phyloP scores from a whole-genome alignment of 2,888 invertebrate species.

The Sympetrum striolatum region DNA sequence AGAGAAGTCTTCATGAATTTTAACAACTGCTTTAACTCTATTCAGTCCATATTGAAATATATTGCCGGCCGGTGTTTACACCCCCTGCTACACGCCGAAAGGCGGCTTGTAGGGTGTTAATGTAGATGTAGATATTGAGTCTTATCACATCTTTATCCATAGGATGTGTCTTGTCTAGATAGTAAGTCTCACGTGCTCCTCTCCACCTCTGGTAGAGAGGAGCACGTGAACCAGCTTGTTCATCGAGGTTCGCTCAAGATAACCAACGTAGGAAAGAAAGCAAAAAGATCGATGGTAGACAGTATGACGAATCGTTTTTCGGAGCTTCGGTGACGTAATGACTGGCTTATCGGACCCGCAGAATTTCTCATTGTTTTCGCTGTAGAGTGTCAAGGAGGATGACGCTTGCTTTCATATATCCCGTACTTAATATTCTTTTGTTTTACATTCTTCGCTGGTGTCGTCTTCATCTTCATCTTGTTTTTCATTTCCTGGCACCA shows the following conservation, averaged over 20 bases:
- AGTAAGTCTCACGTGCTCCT: neutral
- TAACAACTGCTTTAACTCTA: too few relatives aligned
- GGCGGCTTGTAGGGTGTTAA: too few relatives aligned
- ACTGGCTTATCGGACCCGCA: constrained; percentile 22
- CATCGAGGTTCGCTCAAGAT: neutral
- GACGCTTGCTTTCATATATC: constrained; percentile 21
- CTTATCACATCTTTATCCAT: neutral
- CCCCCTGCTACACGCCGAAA: too few relatives aligned
- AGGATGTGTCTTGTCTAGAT: neutral
- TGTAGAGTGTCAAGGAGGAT: neutral
- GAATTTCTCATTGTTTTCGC: constrained; percentile 30
- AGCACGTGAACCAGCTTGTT: neutral
- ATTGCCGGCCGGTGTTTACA: too few relatives aligned
- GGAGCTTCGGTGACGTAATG: neutral
- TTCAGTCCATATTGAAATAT: too few relatives aligned
- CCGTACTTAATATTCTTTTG: neutral
- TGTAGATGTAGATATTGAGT: too few relatives aligned
- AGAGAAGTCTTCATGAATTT: too few relatives aligned
- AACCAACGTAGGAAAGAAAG: neutral
- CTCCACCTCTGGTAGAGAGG: neutral
- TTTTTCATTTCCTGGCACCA: too few relatives aligned
- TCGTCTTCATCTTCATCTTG: neutral
- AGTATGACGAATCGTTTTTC: constrained; percentile 30
- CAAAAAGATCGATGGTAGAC: neutral
- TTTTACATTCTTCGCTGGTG: constrained; percentile 8